Evolutionary conservation across 37 sponge, comb jelly and placozoan species (phyloP).

Genomic region (Oscarella lobularis): DNA sequence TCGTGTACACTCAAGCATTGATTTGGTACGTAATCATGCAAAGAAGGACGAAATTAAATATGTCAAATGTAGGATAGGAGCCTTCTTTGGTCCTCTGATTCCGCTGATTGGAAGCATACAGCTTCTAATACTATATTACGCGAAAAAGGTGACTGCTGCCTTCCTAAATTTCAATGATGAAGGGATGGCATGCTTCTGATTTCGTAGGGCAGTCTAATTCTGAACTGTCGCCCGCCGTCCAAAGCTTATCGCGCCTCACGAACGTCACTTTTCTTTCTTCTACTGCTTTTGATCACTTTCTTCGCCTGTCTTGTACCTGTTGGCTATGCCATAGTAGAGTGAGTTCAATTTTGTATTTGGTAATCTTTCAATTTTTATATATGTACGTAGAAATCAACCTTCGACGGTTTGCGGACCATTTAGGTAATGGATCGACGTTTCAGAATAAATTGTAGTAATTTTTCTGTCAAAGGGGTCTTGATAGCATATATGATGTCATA

Average conservation of each 20-base stretch:
- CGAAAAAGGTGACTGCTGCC: conserved; percentile 48
- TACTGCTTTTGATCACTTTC: conserved; percentile 42
- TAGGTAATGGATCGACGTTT: no score
- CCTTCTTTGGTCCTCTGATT: conserved; percentile 67
- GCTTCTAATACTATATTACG: conserved; percentile 63
- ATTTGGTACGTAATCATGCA: no score
- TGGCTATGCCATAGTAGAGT: conserved; percentile 34
- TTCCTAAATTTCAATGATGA: no score
- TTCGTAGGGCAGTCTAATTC: conserved; percentile 56
- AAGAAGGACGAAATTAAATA: no score
- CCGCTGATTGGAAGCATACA: conserved; percentile 51
- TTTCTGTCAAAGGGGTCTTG: no score
- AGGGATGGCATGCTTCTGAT: no score
- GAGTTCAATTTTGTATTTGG: no score
- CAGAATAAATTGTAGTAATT: no score
- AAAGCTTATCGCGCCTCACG: conserved; percentile 42
- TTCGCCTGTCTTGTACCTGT: conserved; percentile 45
- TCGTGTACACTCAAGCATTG: conserved; percentile 81
- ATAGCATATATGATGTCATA: not conserved
- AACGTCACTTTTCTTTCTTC: conserved; percentile 53
- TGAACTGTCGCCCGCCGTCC: conserved; percentile 37
- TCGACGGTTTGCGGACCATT: conserved; percentile 69
- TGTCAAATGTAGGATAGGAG: conserved; percentile 80
- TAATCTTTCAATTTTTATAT: not conserved
- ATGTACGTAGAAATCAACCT: conserved; percentile 59